phyloP scores from a whole-genome alignment of 2,113 vertebrate species.

The Dermatemys mawii region DNA sequence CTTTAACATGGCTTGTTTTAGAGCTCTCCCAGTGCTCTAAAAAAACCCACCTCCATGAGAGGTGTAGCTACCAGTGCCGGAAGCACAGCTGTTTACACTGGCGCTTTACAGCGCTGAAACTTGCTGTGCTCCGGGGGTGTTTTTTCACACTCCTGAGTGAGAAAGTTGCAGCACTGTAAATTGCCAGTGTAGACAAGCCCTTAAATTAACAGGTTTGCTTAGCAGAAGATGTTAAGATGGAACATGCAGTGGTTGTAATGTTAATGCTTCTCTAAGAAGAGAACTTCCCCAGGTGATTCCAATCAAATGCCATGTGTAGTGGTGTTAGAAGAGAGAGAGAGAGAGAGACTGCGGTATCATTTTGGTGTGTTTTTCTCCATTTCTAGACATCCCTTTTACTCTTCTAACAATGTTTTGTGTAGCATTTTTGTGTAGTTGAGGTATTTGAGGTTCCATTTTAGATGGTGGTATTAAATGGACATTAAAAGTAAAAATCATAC shows the following conservation, averaged over 20 bases:
- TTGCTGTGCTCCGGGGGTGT: too few species aligned
- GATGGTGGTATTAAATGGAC: neutral
- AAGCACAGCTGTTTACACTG: too few species aligned
- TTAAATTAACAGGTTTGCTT: neutral
- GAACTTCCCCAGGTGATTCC: accelerated
- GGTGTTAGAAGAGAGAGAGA: neutral
- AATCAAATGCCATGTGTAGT: accelerated
- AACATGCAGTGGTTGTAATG: neutral
- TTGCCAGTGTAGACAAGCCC: too few species aligned
- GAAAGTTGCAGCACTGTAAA: too few species aligned
- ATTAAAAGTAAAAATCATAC: neutral
- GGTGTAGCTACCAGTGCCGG: too few species aligned
- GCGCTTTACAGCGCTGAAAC: too few species aligned
- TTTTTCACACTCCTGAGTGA: too few species aligned
- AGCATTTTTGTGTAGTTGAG: neutral
- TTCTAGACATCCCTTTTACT: neutral
- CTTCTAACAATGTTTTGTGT: neutral
- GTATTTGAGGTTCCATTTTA: neutral
- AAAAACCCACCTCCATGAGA: too few species aligned
- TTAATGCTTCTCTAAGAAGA: accelerated
- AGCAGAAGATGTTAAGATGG: neutral
- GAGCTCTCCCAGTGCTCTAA: too few species aligned
- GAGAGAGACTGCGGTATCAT: neutral
- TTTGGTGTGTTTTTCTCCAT: neutral
- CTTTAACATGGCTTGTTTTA: too few species aligned